phyloP scores from a whole-genome alignment of 2,797 vertebrate species.

The Onychomys arenicola region DNA sequence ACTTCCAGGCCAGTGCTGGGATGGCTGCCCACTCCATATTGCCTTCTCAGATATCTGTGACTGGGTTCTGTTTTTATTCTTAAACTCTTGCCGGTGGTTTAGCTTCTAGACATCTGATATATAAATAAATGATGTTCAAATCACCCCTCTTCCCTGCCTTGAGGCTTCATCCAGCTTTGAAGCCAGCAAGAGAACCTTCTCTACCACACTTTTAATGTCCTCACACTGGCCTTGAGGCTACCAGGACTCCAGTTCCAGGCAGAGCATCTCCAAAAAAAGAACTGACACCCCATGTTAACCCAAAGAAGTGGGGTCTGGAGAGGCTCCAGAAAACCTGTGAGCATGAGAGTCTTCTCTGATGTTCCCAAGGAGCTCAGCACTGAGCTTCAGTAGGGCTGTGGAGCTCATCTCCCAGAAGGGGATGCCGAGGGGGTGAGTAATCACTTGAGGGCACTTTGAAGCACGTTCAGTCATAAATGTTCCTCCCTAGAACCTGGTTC shows the following conservation, averaged over 20 bases:
- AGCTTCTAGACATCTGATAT: background rate
- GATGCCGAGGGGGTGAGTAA: background rate
- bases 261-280: background rate
- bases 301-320: background rate
- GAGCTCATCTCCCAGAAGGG: background rate
- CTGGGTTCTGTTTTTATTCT: constrained; percentile 56
- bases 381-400: background rate
- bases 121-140: background rate
- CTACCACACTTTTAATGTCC: background rate
- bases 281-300: background rate
- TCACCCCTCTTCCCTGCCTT: background rate
- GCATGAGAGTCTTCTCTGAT: constrained; percentile 1
- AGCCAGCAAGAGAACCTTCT: constrained; percentile 5
- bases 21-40: too few relatives aligned
- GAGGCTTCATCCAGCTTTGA: background rate
- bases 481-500: constrained; percentile 60
- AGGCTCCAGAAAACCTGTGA: background rate
- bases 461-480: background rate
- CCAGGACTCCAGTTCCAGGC: background rate
- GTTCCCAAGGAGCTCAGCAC: background rate
- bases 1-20: too few relatives aligned
- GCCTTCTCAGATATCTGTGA: background rate
- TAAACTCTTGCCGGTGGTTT: background rate
- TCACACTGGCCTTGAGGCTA: background rate
- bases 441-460: constrained; percentile 35